phyloP scores from a whole-genome alignment of 2,888 invertebrate genomes.

The Dugesia japonica region DNA sequence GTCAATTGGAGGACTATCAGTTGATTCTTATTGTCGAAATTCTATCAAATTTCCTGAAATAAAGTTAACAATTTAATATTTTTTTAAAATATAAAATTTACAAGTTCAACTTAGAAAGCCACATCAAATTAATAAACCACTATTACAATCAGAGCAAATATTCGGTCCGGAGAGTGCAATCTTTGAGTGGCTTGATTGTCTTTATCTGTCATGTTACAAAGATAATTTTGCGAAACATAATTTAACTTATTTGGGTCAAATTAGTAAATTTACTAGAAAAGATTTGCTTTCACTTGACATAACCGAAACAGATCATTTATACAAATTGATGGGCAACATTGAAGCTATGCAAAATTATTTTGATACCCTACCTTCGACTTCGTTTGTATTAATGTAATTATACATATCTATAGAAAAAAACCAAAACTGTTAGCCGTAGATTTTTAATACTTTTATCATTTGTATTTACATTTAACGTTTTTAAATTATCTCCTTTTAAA shows the following conservation, averaged over 20 bases:
- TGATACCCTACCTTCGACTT: background rate
- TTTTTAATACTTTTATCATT: too few species aligned
- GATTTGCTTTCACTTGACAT: background rate
- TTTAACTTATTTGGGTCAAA: background rate
- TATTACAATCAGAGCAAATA: background rate
- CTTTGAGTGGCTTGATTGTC: background rate
- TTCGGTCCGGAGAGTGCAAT: background rate
- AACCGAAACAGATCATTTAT: background rate
- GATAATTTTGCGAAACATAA: background rate
- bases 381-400: background rate
- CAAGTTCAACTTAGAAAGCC: background rate
- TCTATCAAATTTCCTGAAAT: background rate
- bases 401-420: background rate
- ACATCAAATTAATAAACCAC: background rate
- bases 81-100: background rate
- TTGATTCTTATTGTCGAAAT: background rate
- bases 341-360: constrained; percentile 20
- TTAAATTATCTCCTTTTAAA: too few species aligned
- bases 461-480: too few species aligned
- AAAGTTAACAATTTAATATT: background rate
- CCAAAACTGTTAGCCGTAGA: too few species aligned
- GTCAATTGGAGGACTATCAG: background rate
- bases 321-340: background rate
- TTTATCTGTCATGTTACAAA: background rate
- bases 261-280: background rate